phyloP scores from a whole-genome alignment of 2,797 vertebrate species.

The Anguilla obscura region DNA sequence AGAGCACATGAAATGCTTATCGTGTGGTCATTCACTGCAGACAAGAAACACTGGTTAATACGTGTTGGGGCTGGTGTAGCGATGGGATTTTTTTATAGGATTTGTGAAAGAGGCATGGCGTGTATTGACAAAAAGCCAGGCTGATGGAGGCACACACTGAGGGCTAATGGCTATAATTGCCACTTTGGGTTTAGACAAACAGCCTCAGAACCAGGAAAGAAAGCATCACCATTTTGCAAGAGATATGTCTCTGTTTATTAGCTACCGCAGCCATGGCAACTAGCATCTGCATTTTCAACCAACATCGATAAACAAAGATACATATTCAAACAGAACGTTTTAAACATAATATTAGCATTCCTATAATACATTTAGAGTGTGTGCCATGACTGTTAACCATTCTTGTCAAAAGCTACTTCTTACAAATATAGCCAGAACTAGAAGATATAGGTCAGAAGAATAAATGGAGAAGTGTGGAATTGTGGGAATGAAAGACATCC shows the following conservation, averaged over 20 bases:
- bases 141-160: neutral
- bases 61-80: neutral
- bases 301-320: neutral
- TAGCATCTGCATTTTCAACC: neutral
- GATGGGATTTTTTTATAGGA: neutral
- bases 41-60: neutral
- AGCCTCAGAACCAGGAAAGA: neutral
- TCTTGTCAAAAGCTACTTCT: neutral
- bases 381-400: neutral
- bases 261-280: conserved; percentile 5
- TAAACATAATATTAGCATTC: neutral
- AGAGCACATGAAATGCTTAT: neutral
- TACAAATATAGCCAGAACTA: neutral
- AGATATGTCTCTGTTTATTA: neutral
- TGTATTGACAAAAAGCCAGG: conserved; percentile 18
- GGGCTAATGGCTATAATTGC: conserved; percentile 11
- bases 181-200: conserved; percentile 20
- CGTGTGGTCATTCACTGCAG: neutral
- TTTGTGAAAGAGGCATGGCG: conserved; percentile 11
- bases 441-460: neutral
- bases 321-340: neutral
- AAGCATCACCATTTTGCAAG: neutral
- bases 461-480: neutral
- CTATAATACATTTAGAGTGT: neutral
- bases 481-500: neutral